Evolutionary conservation across 2,113 vertebrate species (phyloP).

Genomic region (Hystrix cristata): DNA sequence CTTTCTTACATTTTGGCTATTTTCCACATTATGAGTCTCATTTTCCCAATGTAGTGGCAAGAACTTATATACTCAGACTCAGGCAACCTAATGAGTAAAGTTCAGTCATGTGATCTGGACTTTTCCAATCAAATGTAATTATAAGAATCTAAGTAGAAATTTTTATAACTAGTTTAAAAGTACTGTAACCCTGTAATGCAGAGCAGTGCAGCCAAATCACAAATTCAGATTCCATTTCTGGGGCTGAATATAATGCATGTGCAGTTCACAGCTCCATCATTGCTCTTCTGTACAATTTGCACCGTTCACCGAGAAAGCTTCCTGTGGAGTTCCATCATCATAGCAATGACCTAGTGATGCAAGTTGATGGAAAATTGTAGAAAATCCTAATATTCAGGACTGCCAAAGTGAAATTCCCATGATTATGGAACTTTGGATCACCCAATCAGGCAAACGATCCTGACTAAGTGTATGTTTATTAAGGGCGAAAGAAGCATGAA

Average conservation of each 20-base stretch:
- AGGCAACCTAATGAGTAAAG: background rate
- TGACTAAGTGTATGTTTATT: background rate
- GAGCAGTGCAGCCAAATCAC: background rate
- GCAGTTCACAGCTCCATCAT: background rate
- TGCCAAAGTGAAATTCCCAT: background rate
- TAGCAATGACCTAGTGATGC: background rate
- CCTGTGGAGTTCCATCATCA: background rate
- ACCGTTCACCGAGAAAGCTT: background rate
- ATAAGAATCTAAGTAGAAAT: background rate
- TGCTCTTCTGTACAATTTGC: background rate
- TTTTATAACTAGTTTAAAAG: background rate
- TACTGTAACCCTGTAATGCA: background rate
- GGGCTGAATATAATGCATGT: background rate
- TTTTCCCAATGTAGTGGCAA: background rate
- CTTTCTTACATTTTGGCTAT: background rate
- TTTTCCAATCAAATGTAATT: background rate
- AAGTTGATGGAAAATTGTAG: background rate
- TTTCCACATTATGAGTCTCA: background rate
- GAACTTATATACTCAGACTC: background rate
- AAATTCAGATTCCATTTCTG: background rate
- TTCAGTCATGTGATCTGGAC: background rate
- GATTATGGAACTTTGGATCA: background rate
- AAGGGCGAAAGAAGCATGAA: background rate
- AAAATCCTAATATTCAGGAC: background rate
- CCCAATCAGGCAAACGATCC: background rate